Evolutionary conservation across 2,888 invertebrate species (phyloP).

Genomic region (Graphium colonna): DNA sequence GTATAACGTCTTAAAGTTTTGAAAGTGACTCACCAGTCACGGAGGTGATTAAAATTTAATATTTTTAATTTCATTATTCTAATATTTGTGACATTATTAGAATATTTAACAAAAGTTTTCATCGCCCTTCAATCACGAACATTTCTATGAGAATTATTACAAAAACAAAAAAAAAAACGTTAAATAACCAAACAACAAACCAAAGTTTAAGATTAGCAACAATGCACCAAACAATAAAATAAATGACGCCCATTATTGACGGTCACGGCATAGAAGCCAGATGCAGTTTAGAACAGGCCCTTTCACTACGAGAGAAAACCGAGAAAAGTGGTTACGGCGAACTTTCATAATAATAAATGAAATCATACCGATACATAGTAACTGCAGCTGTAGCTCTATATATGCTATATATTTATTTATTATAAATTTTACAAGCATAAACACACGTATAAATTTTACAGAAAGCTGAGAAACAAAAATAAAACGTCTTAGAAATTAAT

Average conservation of each 20-base stretch:
- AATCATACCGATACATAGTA: constrained; percentile 28
- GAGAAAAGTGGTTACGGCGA: constrained; percentile 38
- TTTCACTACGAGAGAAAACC: constrained; percentile 56
- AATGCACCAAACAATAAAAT: neutral
- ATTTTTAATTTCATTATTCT: neutral
- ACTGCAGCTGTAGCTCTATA: neutral
- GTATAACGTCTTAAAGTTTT: too few relatives aligned
- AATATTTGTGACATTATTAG: too few relatives aligned
- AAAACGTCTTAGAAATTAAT: too few relatives aligned
- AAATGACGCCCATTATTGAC: constrained; percentile 17
- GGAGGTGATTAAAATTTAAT: too few relatives aligned
- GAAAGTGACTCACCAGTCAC: too few relatives aligned
- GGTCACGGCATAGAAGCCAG: constrained; percentile 39
- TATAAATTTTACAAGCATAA: too few relatives aligned
- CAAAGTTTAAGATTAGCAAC: neutral
- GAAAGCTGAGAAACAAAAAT: too few relatives aligned
- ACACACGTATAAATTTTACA: too few relatives aligned
- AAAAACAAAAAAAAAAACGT: neutral
- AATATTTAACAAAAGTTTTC: too few relatives aligned
- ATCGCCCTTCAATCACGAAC: too few relatives aligned
- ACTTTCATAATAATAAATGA: constrained; percentile 32
- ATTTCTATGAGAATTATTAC: too few relatives aligned
- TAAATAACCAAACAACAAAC: neutral
- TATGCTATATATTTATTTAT: too few relatives aligned
- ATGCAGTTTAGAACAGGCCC: constrained; percentile 35